These are phyloP conservation scores for Trichosurus vulpecula DNA, from an alignment of 2,797 vertebrate species.

Conservation along the genomic window DNA sequence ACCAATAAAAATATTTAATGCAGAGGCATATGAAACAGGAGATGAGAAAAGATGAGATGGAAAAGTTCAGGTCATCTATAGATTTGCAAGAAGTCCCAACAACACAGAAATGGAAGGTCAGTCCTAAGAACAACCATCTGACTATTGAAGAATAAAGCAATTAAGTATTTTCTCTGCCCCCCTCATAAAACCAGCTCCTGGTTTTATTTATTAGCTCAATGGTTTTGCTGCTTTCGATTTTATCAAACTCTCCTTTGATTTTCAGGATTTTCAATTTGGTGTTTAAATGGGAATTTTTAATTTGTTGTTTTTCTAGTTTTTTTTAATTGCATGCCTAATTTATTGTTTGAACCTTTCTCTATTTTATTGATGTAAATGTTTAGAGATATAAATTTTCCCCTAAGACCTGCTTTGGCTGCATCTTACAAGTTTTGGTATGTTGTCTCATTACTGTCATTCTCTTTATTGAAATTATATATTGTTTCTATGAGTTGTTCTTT, in stretches of 20 bases:
- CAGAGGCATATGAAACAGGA: not conserved
- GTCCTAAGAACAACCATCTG: not conserved
- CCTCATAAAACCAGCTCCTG: not conserved
- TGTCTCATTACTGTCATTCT: not conserved
- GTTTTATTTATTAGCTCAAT: not conserved
- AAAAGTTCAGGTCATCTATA: not conserved
- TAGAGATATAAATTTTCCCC: not conserved
- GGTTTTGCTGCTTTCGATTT: not conserved
- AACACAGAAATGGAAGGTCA: not conserved
- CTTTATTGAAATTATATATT: not conserved
- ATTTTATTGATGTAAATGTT: not conserved
- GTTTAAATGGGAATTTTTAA: not conserved
- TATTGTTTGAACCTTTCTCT: not conserved
- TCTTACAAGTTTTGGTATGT: not conserved
- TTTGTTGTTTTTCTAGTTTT: not conserved
- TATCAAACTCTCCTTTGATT: not conserved
- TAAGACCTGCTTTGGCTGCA: not conserved
- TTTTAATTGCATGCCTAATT: not conserved
- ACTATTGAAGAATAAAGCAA: not conserved
- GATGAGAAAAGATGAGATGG: not conserved
- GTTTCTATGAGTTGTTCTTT: not conserved
- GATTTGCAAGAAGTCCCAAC: not conserved
- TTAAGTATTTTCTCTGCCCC: not conserved
- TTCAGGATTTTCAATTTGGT: not conserved
- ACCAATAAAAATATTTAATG: not conserved